Percentiles rank a stretch among this genome's conserved stretches.
These are phyloP conservation scores for Bujurquina vittata DNA, from an alignment of 2,113 vertebrate species.

Conservation along the genomic window DNA sequence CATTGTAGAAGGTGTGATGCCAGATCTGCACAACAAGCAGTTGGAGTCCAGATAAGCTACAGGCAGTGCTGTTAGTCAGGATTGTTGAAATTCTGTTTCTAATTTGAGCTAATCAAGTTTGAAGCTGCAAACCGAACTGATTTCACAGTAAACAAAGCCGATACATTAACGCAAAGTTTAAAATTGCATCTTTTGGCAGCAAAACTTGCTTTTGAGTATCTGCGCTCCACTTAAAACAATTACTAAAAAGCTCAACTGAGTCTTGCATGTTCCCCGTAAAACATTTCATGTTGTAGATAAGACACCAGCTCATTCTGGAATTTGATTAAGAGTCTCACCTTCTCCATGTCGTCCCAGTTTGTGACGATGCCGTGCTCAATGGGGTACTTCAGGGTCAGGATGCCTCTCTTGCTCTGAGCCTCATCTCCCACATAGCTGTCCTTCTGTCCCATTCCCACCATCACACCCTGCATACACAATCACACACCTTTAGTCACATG, in stretches of 20 bases:
- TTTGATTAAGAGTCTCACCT: conserved; percentile 51
- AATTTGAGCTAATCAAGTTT: rapidly evolving
- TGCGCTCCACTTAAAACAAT: background rate
- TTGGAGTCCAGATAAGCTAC: rapidly evolving
- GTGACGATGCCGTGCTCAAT: conserved; percentile 96
- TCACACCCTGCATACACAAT: conserved; percentile 85
- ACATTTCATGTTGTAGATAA: background rate
- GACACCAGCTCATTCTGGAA: too few relatives aligned
- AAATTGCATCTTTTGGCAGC: rapidly evolving
- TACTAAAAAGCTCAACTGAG: background rate
- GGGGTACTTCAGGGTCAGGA: conserved; percentile 84
- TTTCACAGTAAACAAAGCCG: too few relatives aligned
- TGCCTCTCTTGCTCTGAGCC: conserved; percentile 84
- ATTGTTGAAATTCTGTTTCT: rapidly evolving
- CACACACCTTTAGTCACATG: rapidly evolving
- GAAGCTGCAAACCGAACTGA: background rate
- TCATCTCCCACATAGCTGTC: conserved; percentile 96
- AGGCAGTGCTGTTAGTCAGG: background rate
- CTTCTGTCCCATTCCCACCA: conserved; percentile 98
- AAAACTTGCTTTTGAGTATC: too few relatives aligned
- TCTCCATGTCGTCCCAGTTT: conserved; percentile 99
- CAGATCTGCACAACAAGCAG: conserved; percentile 84
- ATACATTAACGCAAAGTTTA: background rate
- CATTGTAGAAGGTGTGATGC: conserved; percentile 81
- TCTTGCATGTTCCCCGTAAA: background rate